Evolutionary conservation across 2,113 vertebrate genomes (phyloP).

Genomic region (Channa argus): DNA sequence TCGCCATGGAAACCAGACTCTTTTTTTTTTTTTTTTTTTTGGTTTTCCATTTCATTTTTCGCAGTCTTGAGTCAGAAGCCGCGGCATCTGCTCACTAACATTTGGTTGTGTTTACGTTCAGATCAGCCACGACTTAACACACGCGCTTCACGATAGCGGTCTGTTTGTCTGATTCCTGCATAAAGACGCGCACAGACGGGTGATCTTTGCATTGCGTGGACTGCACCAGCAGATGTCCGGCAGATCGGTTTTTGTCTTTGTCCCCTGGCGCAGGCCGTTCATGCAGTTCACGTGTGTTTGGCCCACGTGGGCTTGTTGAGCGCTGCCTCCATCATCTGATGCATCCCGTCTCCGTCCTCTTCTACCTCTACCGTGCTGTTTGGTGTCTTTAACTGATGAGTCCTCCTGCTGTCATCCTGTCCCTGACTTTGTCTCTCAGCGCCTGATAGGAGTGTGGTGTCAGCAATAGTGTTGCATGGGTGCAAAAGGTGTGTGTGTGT

Average conservation of each 20-base stretch:
- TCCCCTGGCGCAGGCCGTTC: neutral
- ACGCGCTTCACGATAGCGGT: neutral
- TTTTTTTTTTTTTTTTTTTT: neutral
- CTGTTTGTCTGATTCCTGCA: neutral
- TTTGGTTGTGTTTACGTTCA: slow-evolving; percentile 34
- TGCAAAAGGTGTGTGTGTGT: neutral
- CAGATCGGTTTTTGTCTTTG: neutral
- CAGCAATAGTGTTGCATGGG: slow-evolving; percentile 24
- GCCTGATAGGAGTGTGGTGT: slow-evolving; percentile 1
- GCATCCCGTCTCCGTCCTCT: slow-evolving; percentile 17
- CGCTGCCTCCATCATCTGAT: slow-evolving; percentile 10
- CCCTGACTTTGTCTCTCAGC: neutral
- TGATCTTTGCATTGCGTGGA: rapidly evolving
- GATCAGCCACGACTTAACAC: neutral
- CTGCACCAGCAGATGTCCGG: slow-evolving; percentile 3
- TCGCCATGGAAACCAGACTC: slow-evolving; percentile 60
- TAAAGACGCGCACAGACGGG: neutral
- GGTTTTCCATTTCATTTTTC: neutral
- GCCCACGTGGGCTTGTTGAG: slow-evolving; percentile 20
- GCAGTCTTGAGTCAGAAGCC: slow-evolving; percentile 5
- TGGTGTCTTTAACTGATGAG: slow-evolving; percentile 16
- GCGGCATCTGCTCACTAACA: slow-evolving; percentile 25
- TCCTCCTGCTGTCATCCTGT: slow-evolving; percentile 19
- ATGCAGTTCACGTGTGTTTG: slow-evolving; percentile 41
- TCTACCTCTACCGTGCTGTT: neutral